Conservation (phyloP, 2,888 invertebrate genomes). For the Lithosia quadra region DNA sequence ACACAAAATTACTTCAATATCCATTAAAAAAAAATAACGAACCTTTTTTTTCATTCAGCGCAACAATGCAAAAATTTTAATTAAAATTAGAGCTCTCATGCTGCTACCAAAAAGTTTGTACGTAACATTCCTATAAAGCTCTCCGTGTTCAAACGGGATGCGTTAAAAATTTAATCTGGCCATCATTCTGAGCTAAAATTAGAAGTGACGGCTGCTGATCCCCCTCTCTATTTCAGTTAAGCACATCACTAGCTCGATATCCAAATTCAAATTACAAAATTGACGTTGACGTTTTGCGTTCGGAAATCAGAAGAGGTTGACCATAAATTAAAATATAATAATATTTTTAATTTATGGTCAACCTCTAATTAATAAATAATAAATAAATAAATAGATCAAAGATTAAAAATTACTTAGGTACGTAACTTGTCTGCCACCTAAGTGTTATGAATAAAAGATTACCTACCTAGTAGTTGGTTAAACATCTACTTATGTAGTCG, state of each 20-base stretch:
- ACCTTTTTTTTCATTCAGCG: conserved; percentile 23
- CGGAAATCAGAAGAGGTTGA: not conserved
- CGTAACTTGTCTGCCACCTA: no score
- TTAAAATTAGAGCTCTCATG: conserved; percentile 36
- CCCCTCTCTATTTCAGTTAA: conserved; percentile 41
- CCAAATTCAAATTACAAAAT: conserved; percentile 39
- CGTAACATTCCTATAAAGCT: conserved; percentile 40
- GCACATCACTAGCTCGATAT: conserved; percentile 46
- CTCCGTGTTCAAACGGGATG: conserved; percentile 34
- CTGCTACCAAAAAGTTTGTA: conserved; percentile 36
- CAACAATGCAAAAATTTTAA: conserved; percentile 38
- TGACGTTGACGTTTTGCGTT: conserved; percentile 26
- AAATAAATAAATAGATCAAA: no score
- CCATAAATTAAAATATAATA: no score
- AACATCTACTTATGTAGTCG: no score
- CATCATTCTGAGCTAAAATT: conserved; percentile 49
- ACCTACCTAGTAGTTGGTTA: no score
- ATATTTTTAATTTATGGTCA: no score
- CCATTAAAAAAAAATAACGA: not conserved
- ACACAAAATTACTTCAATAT: not conserved
- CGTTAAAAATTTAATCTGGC: conserved; percentile 49
- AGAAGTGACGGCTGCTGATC: conserved; percentile 36
- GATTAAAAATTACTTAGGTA: no score
- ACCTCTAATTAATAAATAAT: no score
- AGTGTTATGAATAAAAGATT: no score